phyloP scores from a whole-genome alignment of 2,113 vertebrate species.

The Sturnira hondurensis region DNA sequence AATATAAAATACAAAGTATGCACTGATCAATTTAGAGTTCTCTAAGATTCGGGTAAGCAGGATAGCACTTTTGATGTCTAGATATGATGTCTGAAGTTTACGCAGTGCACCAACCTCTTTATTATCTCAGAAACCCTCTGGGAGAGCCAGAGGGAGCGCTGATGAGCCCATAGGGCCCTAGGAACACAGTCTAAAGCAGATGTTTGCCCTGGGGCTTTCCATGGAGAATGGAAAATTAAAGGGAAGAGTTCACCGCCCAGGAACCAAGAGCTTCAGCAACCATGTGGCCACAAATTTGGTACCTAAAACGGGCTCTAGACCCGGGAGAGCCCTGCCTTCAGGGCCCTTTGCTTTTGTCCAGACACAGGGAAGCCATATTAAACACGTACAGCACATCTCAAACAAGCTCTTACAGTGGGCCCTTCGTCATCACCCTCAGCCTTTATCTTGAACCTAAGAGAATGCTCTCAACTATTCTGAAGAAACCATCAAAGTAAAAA shows the following conservation, averaged over 20 bases:
- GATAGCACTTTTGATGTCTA: neutral
- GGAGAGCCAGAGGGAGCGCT: conserved; percentile 21
- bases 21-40: neutral
- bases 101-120: neutral
- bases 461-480: neutral
- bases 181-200: conserved; percentile 27
- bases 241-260: conserved; percentile 17
- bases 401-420: neutral
- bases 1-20: neutral
- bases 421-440: neutral
- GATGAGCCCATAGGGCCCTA: conserved; percentile 23
- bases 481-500: neutral
- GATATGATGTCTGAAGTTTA: neutral
- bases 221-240: conserved; percentile 75
- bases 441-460: neutral
- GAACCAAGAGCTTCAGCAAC: conserved; percentile 28
- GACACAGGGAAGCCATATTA: neutral
- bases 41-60: neutral
- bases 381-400: neutral
- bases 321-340: neutral
- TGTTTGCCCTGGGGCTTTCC: conserved; percentile 57
- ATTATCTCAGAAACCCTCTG: conserved; percentile 26
- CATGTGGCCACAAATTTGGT: neutral
- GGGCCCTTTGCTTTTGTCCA: neutral
- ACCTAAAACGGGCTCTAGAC: neutral